Base-by-base conservation (phyloP, 2,113 vertebrate genomes). In the Eonycteris spelaea region DNA sequence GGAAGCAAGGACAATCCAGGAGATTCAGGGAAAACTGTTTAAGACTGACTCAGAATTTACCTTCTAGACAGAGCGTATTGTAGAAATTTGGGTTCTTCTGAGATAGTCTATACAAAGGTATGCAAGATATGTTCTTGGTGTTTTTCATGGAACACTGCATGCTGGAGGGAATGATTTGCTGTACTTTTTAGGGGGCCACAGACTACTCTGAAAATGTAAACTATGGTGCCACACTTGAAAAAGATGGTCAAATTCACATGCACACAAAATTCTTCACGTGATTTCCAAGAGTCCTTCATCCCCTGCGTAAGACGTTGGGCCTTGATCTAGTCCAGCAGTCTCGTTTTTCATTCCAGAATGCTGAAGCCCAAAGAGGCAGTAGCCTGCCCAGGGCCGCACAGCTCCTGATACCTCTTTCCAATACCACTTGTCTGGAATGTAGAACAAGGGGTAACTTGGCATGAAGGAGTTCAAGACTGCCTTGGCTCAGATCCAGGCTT, bases 131-230 rank as follows among this genome's bases (percentile, higher is more conserved):
- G 18, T 94, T 95, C 79, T 71, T 10, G 10, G 55, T 65, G 3
- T 38, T 73, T 85, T 92, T 92, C 55, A 70, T 9, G 40, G 86
- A 65, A 88, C 38, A 65, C 40, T 73, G 35, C 30, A 35, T 94
- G 90, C 70, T 71, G 26, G 45, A 91, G 92, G 77, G 38, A 93
- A 93, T 71, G 71, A 94, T 71, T 79, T 86, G 45, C 19, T 91
- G 48, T 2, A 51, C 38, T 75, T 89, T 79, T 75, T 3, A 6
- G 65, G 53, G 43, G 68, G 22, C n/a, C 79, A 85, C 8, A 67
- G 71, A 59, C 28, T 16, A 65, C 77, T n/a, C 28, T 59, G 61
- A 30, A 91, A 77, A 30, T 84, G 59, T 96, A 61, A 95, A 86
- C 43, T 82, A 3, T 59, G 5, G 33, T 53, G 48, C 18, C 28